Base-by-base conservation (phyloP, 2,113 vertebrate genomes). In the Hipposideros armiger region DNA sequence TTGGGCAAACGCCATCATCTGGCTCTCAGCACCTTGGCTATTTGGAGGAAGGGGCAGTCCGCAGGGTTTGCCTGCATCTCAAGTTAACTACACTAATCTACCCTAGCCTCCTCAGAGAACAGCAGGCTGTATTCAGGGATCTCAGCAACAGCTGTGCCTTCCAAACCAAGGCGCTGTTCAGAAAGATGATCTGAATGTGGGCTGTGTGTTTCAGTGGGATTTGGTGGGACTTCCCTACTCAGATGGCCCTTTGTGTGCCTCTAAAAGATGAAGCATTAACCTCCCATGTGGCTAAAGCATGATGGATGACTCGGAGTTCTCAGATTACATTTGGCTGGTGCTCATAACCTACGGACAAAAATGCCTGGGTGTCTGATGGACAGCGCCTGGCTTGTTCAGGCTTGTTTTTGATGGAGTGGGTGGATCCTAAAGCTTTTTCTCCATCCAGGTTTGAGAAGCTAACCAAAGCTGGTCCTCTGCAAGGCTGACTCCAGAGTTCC, bases 111-210 rank as follows among this genome's bases (percentile, higher is more conserved):
- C 67, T 28, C 80, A 60, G 4, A 95, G 87, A 96, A 97, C 56
- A 97, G 97, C 26, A 16, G 95, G 72, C 97, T 97, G 93, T 62
- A 95, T 98, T 98, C 91, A 97, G 93, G 95, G 69, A 80, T 86
- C 87, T 78, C 54, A 82, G 16, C 84, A 97, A 96, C 98, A 98
- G 98, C 98, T 98, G 98, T 96, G 93, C 94, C 95, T 97, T 97
- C 98, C 97, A 97, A 98, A 98, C 90, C 96, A 97, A 96, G 98
- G 97, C 73, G 64, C 88, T 87, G 80, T 30, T 96, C 97, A 97
- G 98, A 98, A 98, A 98, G 97, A 98, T 86, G 97, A 98, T 97
- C 96, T 92, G 3, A 96, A 17, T 90, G 36, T 76, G 92, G 96
- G 95, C 76, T 95, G 89, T 81, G 95, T 96, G 88, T 97, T 94